A percentile compares a stretch with the other conserved stretches of the same genome.
Conservation (phyloP, 2,113 vertebrate species). For the Acinonyx jubatus region DNA sequence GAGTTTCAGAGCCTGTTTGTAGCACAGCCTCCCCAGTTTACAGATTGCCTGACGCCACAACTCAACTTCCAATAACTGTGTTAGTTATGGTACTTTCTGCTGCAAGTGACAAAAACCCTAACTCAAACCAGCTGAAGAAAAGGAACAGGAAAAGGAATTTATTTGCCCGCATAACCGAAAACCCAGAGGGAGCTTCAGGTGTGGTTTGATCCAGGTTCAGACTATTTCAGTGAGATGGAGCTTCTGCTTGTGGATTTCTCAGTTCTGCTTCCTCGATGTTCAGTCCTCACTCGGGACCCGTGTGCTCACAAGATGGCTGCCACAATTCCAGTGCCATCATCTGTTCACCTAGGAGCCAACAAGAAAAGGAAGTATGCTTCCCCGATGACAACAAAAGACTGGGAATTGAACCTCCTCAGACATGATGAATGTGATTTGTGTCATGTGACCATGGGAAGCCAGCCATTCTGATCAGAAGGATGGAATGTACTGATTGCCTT, state of each 20-base stretch:
- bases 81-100: conserved; percentile 50
- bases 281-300: no score
- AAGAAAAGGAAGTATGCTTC: neutral
- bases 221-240: neutral
- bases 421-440: neutral
- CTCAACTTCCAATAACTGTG: neutral
- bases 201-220: conserved; percentile 39
- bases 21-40: conserved; percentile 27
- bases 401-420: neutral
- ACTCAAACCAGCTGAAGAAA: conserved; percentile 6
- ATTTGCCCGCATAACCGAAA: neutral
- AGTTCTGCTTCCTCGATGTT: neutral
- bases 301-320: neutral
- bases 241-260: neutral
- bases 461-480: neutral
- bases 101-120: conserved; percentile 3
- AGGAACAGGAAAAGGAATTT: neutral
- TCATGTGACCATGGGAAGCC: neutral
- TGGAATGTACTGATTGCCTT: neutral
- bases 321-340: neutral
- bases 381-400: neutral
- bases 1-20: conserved; percentile 42
- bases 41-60: conserved; percentile 53
- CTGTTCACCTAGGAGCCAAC: neutral
- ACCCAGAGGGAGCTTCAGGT: neutral